These are phyloP conservation scores for Cephonodes hylas DNA, from an alignment of 2,888 invertebrate genomes.

Conservation along the genomic window DNA sequence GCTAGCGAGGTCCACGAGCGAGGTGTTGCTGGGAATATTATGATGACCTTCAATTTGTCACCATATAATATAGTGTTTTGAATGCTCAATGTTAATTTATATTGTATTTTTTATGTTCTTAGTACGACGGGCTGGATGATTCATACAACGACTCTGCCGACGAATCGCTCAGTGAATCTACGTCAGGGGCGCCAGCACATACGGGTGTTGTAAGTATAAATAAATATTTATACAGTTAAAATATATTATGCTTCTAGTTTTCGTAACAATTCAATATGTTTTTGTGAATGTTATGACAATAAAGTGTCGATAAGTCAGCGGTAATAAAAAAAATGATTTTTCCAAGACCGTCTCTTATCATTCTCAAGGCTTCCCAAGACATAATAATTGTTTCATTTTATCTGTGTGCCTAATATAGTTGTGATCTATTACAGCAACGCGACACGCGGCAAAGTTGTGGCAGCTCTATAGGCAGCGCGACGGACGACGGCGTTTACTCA, in stretches of 20 bases:
- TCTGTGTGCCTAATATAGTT: background rate
- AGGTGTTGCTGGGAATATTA: too few species aligned
- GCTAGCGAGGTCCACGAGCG: too few species aligned
- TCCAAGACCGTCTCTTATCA: too few species aligned
- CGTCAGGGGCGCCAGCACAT: slow-evolving; percentile 76
- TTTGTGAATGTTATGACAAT: too few species aligned
- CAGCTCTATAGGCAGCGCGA: slow-evolving; percentile 69
- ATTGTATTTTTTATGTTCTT: slow-evolving; percentile 31
- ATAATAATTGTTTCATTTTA: background rate
- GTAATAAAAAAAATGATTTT: too few species aligned
- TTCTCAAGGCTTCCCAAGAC: background rate
- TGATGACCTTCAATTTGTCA: background rate
- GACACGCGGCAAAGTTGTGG: slow-evolving; percentile 73
- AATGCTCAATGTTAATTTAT: slow-evolving; percentile 9
- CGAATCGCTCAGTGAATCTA: slow-evolving; percentile 80
- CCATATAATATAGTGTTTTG: background rate
- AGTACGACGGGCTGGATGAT: slow-evolving; percentile 90
- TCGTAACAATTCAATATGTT: too few species aligned
- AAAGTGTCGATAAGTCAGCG: too few species aligned
- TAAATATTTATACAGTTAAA: background rate
- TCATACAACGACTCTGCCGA: slow-evolving; percentile 83
- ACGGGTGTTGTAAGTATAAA: slow-evolving; percentile 53
- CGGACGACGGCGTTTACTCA: slow-evolving; percentile 69
- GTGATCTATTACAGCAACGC: slow-evolving; percentile 41
- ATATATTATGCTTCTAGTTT: too few species aligned